Conservation (phyloP, 2,888 invertebrate species). For the Neelides folsomi region DNA sequence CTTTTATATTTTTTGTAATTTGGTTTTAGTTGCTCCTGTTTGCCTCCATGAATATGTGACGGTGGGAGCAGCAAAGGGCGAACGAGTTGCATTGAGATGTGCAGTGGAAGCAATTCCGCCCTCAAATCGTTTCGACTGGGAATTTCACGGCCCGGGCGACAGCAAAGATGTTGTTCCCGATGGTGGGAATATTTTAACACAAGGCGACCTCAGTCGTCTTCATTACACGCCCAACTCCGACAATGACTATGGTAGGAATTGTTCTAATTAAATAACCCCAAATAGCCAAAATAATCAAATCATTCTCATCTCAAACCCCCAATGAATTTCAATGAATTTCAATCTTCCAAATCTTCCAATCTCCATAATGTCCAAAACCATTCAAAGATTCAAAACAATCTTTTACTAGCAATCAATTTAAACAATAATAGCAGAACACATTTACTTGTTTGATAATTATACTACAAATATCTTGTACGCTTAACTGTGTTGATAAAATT, state of each 20-base stretch:
- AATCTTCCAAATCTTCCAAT: no score
- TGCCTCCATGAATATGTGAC: constrained; percentile 64
- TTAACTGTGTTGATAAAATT: no score
- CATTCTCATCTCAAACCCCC: no score
- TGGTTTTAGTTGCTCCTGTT: constrained; percentile 54
- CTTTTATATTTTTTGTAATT: neutral
- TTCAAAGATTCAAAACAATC: no score
- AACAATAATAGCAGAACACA: no score
- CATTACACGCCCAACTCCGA: constrained; percentile 22
- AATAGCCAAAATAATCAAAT: no score
- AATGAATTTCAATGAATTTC: no score
- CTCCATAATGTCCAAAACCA: no score
- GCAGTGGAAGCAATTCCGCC: constrained; percentile 81
- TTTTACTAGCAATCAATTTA: no score
- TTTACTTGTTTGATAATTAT: no score
- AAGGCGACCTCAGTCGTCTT: constrained; percentile 25
- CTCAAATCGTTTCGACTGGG: constrained; percentile 25
- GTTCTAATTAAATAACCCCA: no score
- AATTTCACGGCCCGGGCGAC: constrained; percentile 26
- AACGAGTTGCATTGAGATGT: constrained; percentile 67
- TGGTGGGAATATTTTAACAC: constrained; percentile 16
- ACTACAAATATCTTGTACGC: no score
- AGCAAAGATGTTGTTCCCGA: constrained; percentile 23
- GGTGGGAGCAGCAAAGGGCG: constrained; percentile 72
- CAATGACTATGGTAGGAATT: constrained; percentile 17